Base-by-base conservation (phyloP, 64 coral and sea anemone genomes). In the Montipora sp. region DNA sequence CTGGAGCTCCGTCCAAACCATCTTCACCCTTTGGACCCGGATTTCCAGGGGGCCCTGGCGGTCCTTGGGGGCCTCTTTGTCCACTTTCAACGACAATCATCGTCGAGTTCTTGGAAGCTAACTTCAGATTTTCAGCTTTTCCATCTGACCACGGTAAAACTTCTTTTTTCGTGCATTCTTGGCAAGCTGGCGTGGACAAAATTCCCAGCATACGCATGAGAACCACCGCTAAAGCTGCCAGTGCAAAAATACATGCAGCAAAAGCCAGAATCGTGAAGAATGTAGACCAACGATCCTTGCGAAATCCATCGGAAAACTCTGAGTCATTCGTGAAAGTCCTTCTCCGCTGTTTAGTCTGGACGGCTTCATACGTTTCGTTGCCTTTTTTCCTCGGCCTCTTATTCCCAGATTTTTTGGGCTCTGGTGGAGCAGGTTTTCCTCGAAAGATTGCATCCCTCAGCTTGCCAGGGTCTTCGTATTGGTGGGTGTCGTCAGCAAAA, bases 361-460 rank as follows among this genome's bases (percentile, higher is more conserved):
- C 82, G 5, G 82, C 58, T 43, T 93, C 91, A 48, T 93, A 93
- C 2, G 77, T 51, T 67, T 93, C 91, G 51, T 93, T 93, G 36
- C 24, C 7, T 60, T 88, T 93, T 51, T 88, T 93, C n/a, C 91
- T 87, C 23, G 90, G 90, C 24, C 82, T 75, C 27, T 66, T 76
- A 75, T 51, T 67, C 43, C 53, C 66, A 45, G 84, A 84, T 84
- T 75, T 72, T 9, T 16, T 75, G 7, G 83, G 80, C 50, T 78
- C 77, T 13, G 89, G 77, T 14, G 75, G 75, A 21, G 13, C 8
- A 8, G 79, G 57, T 77, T n/a, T 92, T 61, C 53, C 46, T 27
- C 15, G 59, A 11, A 68, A 83, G 15, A 93, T 59, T 19, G 87
- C 73, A 8, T 79, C 44, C 10, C 22, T 51, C 0, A 93, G 91